These are phyloP conservation scores for Drosophila leontia DNA, from an alignment of 1,140 invertebrate species.

Conservation along the genomic window DNA sequence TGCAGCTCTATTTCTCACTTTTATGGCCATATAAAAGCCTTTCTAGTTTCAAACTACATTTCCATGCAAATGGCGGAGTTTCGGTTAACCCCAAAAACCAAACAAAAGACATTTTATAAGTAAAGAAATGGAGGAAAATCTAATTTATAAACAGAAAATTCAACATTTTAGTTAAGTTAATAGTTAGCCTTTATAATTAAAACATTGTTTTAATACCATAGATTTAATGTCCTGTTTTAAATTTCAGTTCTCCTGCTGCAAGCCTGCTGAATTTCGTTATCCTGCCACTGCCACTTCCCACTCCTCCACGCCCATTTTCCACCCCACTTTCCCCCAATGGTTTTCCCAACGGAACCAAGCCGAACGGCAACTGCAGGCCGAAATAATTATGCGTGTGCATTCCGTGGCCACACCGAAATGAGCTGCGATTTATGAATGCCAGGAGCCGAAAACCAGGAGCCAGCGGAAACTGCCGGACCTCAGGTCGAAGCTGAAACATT, in stretches of 20 bases:
- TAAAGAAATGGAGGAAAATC: neutral
- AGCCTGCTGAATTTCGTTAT: neutral
- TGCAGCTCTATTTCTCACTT: slow-evolving; percentile 39
- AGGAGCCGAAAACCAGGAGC: slow-evolving; percentile 19
- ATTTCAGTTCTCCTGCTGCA: slow-evolving; percentile 1
- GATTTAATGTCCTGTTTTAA: neutral
- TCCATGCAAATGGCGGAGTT: slow-evolving; percentile 65
- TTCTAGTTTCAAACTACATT: slow-evolving; percentile 50
- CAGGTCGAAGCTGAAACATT: slow-evolving; percentile 19
- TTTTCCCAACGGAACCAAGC: slow-evolving; percentile 9
- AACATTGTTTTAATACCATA: neutral
- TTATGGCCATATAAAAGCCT: slow-evolving; percentile 48
- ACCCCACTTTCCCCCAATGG: slow-evolving; percentile 4
- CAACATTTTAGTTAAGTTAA: no score
- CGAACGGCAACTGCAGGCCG: slow-evolving; percentile 64
- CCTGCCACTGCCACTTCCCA: neutral
- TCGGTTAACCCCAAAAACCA: slow-evolving; percentile 60
- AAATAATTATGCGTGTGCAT: slow-evolving; percentile 83
- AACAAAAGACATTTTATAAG: slow-evolving; percentile 6
- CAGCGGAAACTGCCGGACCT: slow-evolving; percentile 23
- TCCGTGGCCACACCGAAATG: slow-evolving; percentile 81
- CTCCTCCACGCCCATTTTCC: neutral
- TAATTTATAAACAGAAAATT: neutral
- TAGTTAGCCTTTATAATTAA: neutral
- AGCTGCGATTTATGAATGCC: slow-evolving; percentile 82